Conservation (phyloP, 2,113 vertebrate genomes). For the Holacanthus passer region DNA sequence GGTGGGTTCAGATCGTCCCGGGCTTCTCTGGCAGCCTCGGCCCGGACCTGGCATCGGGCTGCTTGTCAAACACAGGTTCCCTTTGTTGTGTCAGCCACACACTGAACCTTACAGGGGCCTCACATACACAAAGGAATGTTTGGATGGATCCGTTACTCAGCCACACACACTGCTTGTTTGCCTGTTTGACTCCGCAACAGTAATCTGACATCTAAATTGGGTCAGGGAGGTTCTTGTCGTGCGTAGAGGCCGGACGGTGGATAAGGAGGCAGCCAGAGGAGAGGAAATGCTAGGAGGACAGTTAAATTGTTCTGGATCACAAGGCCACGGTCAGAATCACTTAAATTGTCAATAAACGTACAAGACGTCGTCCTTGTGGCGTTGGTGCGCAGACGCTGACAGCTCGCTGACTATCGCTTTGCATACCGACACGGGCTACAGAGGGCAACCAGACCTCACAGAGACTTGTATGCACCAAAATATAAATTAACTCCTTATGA, state of each 20-base stretch:
- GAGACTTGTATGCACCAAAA: not conserved
- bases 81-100: slow-evolving; percentile 80
- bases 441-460: slow-evolving; percentile 10
- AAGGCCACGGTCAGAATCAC: slow-evolving; percentile 33
- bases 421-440: slow-evolving; percentile 18
- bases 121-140: slow-evolving; percentile 79
- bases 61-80: slow-evolving; percentile 77
- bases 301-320: slow-evolving; percentile 36
- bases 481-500: slow-evolving; percentile 18
- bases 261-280: slow-evolving; percentile 41
- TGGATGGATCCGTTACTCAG: slow-evolving; percentile 77
- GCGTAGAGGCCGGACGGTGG: slow-evolving; percentile 33
- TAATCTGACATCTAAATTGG: slow-evolving; percentile 74
- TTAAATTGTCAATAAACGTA: slow-evolving; percentile 47
- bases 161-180: slow-evolving; percentile 75
- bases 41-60: slow-evolving; percentile 57
- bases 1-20: slow-evolving; percentile 52
- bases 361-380: slow-evolving; percentile 1
- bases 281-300: slow-evolving; percentile 39
- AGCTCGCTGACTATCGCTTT: slow-evolving; percentile 24
- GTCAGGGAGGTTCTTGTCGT: slow-evolving; percentile 54
- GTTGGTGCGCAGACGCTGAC: slow-evolving; percentile 27
- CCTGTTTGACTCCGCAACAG: slow-evolving; percentile 76
- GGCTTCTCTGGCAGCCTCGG: slow-evolving; percentile 50
- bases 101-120: slow-evolving; percentile 78